A percentile compares a stretch with the other conserved stretches of the same genome.
Conservation (phyloP, 2,113 vertebrate genomes). For the Gadus macrocephalus region DNA sequence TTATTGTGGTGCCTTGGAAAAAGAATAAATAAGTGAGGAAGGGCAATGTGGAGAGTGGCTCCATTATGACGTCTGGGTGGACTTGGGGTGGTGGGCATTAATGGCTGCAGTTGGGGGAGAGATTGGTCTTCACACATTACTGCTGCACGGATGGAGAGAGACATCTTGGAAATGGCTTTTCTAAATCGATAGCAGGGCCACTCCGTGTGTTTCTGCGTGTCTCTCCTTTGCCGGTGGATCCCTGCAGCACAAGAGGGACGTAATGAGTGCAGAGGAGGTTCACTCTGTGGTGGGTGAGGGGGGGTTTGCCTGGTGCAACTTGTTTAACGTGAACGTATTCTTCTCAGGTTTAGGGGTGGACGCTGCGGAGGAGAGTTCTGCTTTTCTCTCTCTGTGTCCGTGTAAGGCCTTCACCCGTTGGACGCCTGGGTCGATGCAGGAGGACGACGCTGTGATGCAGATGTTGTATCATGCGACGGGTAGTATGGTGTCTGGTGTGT, state of each 20-base stretch:
- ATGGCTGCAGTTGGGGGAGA: constrained; percentile 67
- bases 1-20: constrained; percentile 72
- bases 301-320: constrained; percentile 17
- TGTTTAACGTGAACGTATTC: constrained; percentile 25
- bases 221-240: constrained; percentile 37
- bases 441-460: background rate
- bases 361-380: constrained; percentile 1
- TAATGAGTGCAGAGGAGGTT: constrained; percentile 48
- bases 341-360: constrained; percentile 20
- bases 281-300: constrained; percentile 6
- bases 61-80: constrained; percentile 76
- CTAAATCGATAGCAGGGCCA: constrained; percentile 63
- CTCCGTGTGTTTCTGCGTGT: constrained; percentile 23
- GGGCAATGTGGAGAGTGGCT: constrained; percentile 70
- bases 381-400: no score
- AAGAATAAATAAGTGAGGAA: constrained; percentile 42
- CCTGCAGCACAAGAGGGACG: constrained; percentile 31
- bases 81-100: constrained; percentile 66
- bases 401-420: no score
- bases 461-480: no score
- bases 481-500: background rate
- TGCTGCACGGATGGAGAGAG: constrained; percentile 48
- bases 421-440: background rate
- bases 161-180: constrained; percentile 58
- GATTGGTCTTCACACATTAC: constrained; percentile 69